Conservation (phyloP, 2,797 vertebrate species). For the Anguilla marmorata region DNA sequence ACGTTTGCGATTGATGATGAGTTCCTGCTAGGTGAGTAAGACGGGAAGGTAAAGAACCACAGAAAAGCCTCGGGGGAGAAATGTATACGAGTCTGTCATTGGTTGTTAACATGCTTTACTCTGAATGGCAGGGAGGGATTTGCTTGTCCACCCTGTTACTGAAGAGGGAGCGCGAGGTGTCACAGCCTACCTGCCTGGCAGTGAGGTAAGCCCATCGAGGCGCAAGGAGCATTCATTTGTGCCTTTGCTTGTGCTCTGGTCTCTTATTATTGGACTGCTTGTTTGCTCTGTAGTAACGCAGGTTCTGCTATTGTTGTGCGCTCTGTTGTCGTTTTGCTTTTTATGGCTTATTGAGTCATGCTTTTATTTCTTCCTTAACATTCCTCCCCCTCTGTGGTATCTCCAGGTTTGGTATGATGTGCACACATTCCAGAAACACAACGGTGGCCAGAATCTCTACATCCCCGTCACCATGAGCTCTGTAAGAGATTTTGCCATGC, state of each 20-base stretch:
- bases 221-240: background rate
- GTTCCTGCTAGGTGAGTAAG: constrained; percentile 58
- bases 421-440: constrained; percentile 82
- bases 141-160: constrained; percentile 86
- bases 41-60: background rate
- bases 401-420: constrained; percentile 86
- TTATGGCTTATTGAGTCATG: background rate
- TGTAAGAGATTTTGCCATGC: constrained; percentile 66
- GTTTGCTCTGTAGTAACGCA: background rate
- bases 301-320: background rate
- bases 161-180: constrained; percentile 82
- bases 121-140: constrained; percentile 72
- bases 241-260: background rate
- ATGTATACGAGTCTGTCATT: background rate
- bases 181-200: constrained; percentile 85
- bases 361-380: background rate
- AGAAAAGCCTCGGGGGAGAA: background rate
- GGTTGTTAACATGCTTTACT: constrained; percentile 14
- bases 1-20: constrained; percentile 75
- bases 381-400: background rate
- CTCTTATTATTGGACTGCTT: background rate
- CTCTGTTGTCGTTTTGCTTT: background rate
- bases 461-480: constrained; percentile 83
- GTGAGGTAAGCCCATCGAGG: constrained; percentile 65
- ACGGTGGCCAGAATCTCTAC: constrained; percentile 82